Percentiles rank a stretch among this genome's conserved stretches.
Evolutionary conservation across 2,888 invertebrate species (phyloP).

Genomic region (Pyralis farinalis): DNA sequence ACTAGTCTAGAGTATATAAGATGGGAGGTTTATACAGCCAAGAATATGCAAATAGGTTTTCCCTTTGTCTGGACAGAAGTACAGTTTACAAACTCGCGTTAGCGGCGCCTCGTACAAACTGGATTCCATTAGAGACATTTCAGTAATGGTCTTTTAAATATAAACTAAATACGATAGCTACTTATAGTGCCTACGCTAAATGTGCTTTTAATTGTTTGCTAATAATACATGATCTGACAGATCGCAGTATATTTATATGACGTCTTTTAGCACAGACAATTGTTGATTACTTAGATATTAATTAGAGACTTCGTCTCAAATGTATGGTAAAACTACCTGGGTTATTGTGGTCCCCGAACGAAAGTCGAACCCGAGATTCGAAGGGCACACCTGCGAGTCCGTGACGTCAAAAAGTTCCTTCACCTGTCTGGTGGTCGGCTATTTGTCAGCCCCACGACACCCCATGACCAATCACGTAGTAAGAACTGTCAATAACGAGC

Average conservation of each 20-base stretch:
- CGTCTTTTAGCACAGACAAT: too few species aligned
- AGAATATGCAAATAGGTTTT: slow-evolving; percentile 50
- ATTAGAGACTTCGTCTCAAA: too few species aligned
- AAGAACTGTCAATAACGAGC: background rate
- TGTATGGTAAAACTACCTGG: slow-evolving; percentile 22
- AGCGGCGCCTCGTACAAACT: slow-evolving; percentile 40
- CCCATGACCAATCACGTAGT: slow-evolving; percentile 7
- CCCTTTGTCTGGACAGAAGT: slow-evolving; percentile 46
- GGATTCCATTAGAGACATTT: slow-evolving; percentile 44
- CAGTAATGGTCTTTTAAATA: slow-evolving; percentile 40
- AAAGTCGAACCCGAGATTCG: slow-evolving; percentile 25
- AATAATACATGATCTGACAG: background rate
- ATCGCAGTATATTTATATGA: too few species aligned
- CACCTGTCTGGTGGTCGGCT: slow-evolving; percentile 46
- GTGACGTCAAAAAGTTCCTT: slow-evolving; percentile 53
- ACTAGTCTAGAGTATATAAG: too few species aligned
- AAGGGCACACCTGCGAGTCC: slow-evolving; percentile 51
- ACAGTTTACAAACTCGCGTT: slow-evolving; percentile 53
- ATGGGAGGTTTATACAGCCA: slow-evolving; percentile 29
- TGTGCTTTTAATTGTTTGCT: background rate
- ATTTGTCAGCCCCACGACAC: slow-evolving; percentile 30
- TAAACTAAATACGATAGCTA: slow-evolving; percentile 22
- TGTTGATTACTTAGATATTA: too few species aligned
- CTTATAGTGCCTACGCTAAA: slow-evolving; percentile 20
- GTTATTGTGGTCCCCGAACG: slow-evolving; percentile 21